Evolutionary conservation across 1,140 invertebrate genomes (phyloP).

Genomic region (Caerostris darwini): DNA sequence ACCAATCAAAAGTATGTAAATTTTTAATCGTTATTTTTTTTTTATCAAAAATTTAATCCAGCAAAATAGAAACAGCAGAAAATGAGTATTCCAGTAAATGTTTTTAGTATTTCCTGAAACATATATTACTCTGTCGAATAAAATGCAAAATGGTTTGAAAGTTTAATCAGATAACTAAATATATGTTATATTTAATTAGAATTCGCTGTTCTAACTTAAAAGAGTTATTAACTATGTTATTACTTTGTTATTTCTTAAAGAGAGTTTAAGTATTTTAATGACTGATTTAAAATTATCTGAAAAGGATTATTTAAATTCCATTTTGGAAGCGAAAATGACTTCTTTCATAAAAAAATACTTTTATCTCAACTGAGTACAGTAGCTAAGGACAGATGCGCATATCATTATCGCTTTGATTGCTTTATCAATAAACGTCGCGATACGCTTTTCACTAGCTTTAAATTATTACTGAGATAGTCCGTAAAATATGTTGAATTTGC

Average conservation of each 20-base stretch:
- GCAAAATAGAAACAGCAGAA: too few relatives aligned
- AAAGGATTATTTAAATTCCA: not conserved
- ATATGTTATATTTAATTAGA: not conserved
- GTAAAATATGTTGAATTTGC: not conserved
- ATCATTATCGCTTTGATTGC: constrained; percentile 21
- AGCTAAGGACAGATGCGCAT: not conserved
- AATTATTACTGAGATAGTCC: not conserved
- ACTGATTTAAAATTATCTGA: not conserved
- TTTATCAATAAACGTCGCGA: constrained; percentile 30
- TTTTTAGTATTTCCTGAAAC: too few relatives aligned
- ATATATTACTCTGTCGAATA: too few relatives aligned
- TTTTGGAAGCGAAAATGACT: not conserved
- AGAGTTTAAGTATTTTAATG: not conserved
- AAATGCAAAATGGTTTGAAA: too few relatives aligned
- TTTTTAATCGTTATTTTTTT: too few relatives aligned
- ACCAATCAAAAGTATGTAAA: too few relatives aligned
- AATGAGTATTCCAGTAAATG: too few relatives aligned
- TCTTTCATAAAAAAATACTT: not conserved
- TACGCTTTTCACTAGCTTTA: not conserved
- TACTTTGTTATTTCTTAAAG: not conserved
- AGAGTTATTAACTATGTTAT: not conserved
- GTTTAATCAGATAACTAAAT: too few relatives aligned
- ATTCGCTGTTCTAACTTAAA: not conserved
- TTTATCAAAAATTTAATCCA: too few relatives aligned
- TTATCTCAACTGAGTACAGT: not conserved